A percentile compares a stretch with the other conserved stretches of the same genome.
Conservation (phyloP, 2,888 invertebrate genomes). For the Mycalesis mineus region DNA sequence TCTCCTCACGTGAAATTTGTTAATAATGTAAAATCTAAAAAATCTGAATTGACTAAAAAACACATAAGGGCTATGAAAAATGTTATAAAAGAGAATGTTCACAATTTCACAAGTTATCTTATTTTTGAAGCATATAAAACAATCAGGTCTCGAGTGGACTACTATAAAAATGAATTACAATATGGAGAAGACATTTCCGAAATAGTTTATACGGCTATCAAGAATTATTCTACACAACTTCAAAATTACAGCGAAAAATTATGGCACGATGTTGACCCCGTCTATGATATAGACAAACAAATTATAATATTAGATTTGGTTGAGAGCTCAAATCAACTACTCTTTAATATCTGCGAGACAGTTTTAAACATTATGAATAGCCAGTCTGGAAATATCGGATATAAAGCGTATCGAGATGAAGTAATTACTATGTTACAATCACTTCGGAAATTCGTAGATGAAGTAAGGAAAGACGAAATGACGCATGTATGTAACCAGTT, state of each 20-base stretch:
- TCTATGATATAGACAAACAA: constrained; percentile 32
- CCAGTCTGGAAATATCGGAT: not conserved
- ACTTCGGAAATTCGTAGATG: constrained; percentile 23
- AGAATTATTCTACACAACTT: not conserved
- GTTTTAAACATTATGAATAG: not conserved
- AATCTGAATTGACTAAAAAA: not conserved
- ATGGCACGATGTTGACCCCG: not conserved
- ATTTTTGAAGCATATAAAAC: constrained; percentile 1
- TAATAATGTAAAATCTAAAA: not conserved
- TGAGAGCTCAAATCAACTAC: constrained; percentile 32
- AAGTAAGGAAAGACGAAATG: constrained; percentile 37
- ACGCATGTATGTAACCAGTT: constrained; percentile 35
- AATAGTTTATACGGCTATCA: not conserved
- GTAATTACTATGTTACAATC: not conserved
- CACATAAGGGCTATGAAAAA: not conserved
- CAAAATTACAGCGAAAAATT: not conserved
- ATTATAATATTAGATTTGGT: constrained; percentile 36
- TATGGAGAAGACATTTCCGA: not conserved
- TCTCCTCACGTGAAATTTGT: not conserved
- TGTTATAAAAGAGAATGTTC: constrained; percentile 1
- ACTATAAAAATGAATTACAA: constrained; percentile 6
- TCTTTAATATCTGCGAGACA: constrained; percentile 27
- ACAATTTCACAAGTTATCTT: constrained; percentile 8
- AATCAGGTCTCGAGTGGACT: constrained; percentile 1
- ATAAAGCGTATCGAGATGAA: not conserved